Conservation (phyloP, 2,888 invertebrate genomes). For the Carabus problematicus region DNA sequence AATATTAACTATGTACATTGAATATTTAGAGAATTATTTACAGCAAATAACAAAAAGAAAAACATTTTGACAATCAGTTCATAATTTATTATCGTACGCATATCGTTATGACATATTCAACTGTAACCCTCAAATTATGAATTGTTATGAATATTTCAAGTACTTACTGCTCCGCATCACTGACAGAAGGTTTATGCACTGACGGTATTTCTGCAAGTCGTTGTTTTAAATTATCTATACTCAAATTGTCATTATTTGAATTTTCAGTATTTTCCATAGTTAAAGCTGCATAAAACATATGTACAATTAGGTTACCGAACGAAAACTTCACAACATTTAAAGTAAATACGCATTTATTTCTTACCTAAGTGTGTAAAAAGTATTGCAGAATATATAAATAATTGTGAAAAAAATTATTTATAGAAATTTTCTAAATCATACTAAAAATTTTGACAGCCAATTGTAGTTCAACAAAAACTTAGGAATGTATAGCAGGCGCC, state of each 20-base stretch:
- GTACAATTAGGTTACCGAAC: not conserved
- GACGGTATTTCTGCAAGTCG: conserved; percentile 33
- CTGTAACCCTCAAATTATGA: not conserved
- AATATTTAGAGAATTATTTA: not conserved
- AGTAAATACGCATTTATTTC: not conserved
- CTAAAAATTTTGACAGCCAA: conserved; percentile 41
- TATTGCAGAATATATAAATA: conserved; percentile 9
- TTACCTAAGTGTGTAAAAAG: not conserved
- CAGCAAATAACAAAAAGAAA: not conserved
- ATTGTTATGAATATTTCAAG: not conserved
- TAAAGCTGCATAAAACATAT: conserved; percentile 10
- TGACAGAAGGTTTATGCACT: conserved; percentile 27
- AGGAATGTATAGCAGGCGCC: conserved; percentile 30
- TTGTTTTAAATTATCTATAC: conserved; percentile 31
- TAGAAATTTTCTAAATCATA: conserved; percentile 22
- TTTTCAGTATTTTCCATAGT: conserved; percentile 19
- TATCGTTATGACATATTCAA: not conserved
- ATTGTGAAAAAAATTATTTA: conserved; percentile 23
- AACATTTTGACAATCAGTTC: not conserved
- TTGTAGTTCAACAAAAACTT: conserved; percentile 21
- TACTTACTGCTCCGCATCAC: conserved; percentile 25
- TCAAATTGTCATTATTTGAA: conserved; percentile 10
- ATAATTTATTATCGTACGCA: not conserved
- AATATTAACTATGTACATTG: not conserved
- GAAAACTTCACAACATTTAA: conserved; percentile 13